Evolutionary conservation across 2,888 invertebrate genomes (phyloP), one percentile per base, ranked within the genome.

Genomic region (Malacosoma neustria): DNA sequence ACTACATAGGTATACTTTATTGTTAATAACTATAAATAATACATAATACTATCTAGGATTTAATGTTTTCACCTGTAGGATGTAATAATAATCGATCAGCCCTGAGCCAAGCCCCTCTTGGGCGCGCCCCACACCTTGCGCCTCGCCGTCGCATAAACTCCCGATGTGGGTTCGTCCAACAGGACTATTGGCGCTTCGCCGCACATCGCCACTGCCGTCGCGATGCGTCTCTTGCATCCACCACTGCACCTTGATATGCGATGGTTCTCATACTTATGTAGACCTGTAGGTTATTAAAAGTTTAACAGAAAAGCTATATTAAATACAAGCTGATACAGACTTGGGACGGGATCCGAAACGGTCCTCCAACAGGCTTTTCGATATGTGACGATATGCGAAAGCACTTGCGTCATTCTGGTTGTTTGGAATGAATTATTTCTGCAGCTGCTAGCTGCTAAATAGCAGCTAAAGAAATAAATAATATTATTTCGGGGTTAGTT

Each of bases 281-380:
- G 30, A 11, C 40, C 40, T 7, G 37, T 30, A n/a, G n/a, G n/a
- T n/a, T n/a, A n/a, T 11, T 30, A 12, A n/a, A 35, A 37, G 32
- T 35, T 33, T 4, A 35, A 34, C 37, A 37, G 22, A 33, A 49
- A n/a, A n/a, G n/a, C n/a, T n/a, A n/a, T n/a, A n/a, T n/a, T n/a
- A n/a, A n/a, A n/a, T n/a, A n/a, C n/a, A n/a, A n/a, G n/a, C n/a
- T n/a, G n/a, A n/a, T n/a, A n/a, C n/a, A n/a, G n/a, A n/a, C n/a
- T n/a, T n/a, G n/a, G n/a, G n/a, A n/a, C n/a, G n/a, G n/a, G n/a
- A n/a, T n/a, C n/a, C n/a, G n/a, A n/a, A n/a, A n/a, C n/a, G n/a
- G n/a, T n/a, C n/a, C n/a, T n/a, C n/a, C n/a, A n/a, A n/a, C n/a
- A n/a, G n/a, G n/a, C n/a, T n/a, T n/a, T n/a, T n/a, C n/a, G n/a